Evolutionary conservation across 2,113 vertebrate genomes (phyloP).

Genomic region (Microtus ochrogaster): DNA sequence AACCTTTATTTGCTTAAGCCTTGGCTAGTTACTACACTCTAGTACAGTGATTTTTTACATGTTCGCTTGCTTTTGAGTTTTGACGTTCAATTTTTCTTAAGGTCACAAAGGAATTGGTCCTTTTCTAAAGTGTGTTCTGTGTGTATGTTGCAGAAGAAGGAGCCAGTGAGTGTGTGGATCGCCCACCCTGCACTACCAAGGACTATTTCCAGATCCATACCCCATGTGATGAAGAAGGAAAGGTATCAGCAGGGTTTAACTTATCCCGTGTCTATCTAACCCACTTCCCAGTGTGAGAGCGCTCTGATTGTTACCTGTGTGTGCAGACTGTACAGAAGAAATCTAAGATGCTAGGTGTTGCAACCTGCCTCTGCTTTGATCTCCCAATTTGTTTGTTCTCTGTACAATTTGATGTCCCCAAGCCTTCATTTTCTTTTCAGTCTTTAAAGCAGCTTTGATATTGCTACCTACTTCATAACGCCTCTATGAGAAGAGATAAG

Average conservation of each 20-base stretch:
- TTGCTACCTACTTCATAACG: background rate
- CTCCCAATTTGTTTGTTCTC: slow-evolving; percentile 43
- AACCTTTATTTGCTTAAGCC: slow-evolving; percentile 3
- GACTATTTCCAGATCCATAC: slow-evolving; percentile 98
- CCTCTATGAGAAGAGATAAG: background rate
- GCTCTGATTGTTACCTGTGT: background rate
- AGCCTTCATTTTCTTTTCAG: background rate
- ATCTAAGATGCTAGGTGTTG: background rate
- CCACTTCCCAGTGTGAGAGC: background rate
- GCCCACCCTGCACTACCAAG: slow-evolving; percentile 92
- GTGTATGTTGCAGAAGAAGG: slow-evolving; percentile 91
- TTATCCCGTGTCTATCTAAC: background rate
- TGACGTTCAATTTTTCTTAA: background rate
- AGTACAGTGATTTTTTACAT: slow-evolving; percentile 19
- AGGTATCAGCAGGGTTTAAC: slow-evolving; percentile 86
- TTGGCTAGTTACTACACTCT: background rate
- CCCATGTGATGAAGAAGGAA: slow-evolving; percentile 93
- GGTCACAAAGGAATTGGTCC: background rate
- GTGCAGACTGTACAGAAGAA: background rate
- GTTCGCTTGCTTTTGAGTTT: background rate
- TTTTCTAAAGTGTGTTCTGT: slow-evolving; percentile 47
- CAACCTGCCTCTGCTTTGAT: background rate
- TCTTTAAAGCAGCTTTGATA: background rate
- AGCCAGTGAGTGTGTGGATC: slow-evolving; percentile 88
- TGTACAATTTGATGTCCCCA: background rate